These are phyloP conservation scores for Lasioglossum morio DNA, from an alignment of 2,888 invertebrate genomes.

Conservation along the genomic window DNA sequence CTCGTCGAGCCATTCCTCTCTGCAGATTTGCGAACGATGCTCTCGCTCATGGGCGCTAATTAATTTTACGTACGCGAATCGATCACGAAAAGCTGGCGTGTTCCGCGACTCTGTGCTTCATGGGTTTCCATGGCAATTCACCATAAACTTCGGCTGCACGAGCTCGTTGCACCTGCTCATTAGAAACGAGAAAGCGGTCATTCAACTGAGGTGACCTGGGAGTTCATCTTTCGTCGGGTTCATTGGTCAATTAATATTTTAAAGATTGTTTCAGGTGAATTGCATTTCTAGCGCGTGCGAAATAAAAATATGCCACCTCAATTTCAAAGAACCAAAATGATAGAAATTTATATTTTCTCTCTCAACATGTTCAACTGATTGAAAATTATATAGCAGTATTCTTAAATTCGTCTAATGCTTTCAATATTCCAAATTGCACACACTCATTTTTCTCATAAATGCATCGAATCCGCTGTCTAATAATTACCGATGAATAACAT, in stretches of 20 bases:
- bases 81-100: background rate
- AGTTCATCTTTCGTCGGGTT: background rate
- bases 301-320: too few relatives aligned
- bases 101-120: constrained; percentile 15
- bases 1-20: background rate
- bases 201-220: background rate
- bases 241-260: background rate
- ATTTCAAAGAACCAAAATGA: too few relatives aligned
- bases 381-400: too few relatives aligned
- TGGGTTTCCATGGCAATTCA: constrained; percentile 65
- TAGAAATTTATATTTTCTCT: too few relatives aligned
- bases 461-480: too few relatives aligned
- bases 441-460: too few relatives aligned
- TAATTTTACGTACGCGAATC: background rate
- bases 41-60: constrained; percentile 12
- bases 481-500: too few relatives aligned
- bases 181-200: constrained; percentile 9
- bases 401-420: too few relatives aligned
- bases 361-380: too few relatives aligned
- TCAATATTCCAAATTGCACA: too few relatives aligned
- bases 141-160: constrained; percentile 38
- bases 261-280: background rate
- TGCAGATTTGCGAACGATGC: constrained; percentile 1
- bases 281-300: too few relatives aligned
- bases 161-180: constrained; percentile 50